phyloP scores from a whole-genome alignment of 1,140 invertebrate genomes.

The Polypedilum pembai region DNA sequence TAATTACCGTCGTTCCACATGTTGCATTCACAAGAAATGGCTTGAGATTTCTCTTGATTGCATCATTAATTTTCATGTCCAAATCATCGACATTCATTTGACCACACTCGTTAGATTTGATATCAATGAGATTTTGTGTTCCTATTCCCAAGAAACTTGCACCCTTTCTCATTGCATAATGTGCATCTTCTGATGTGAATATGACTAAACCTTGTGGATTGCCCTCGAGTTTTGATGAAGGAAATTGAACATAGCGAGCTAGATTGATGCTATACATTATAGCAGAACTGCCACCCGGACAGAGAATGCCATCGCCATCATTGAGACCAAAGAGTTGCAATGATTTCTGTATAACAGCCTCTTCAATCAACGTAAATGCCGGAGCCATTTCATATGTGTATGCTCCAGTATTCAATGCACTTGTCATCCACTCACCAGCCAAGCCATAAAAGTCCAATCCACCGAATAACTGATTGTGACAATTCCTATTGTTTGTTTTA shows the following conservation, averaged over 20 bases:
- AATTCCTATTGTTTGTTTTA: slow-evolving; percentile 61
- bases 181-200: slow-evolving; percentile 73
- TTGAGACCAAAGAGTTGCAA: slow-evolving; percentile 58
- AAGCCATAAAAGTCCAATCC: slow-evolving; percentile 64
- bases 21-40: slow-evolving; percentile 68
- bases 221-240: slow-evolving; percentile 62
- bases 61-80: slow-evolving; percentile 47
- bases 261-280: slow-evolving; percentile 79
- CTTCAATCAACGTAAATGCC: slow-evolving; percentile 63
- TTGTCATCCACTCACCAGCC: slow-evolving; percentile 64
- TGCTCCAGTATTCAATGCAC: slow-evolving; percentile 69
- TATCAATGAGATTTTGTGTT: slow-evolving; percentile 59
- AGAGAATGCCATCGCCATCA: slow-evolving; percentile 61
- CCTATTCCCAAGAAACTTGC: slow-evolving; percentile 76
- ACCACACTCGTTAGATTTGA: slow-evolving; percentile 59
- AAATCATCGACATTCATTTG: slow-evolving; percentile 56
- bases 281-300: slow-evolving; percentile 77
- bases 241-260: slow-evolving; percentile 65
- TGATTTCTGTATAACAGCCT: slow-evolving; percentile 54
- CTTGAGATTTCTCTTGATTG: slow-evolving; percentile 42
- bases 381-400: slow-evolving; percentile 74
- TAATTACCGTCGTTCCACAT: slow-evolving; percentile 55
- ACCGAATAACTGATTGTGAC: slow-evolving; percentile 71
- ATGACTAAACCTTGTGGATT: slow-evolving; percentile 52
- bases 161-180: slow-evolving; percentile 79